Percentiles rank a stretch among this genome's conserved stretches.
Conservation (phyloP, 2,888 invertebrate genomes). For the Pammene aurita region DNA sequence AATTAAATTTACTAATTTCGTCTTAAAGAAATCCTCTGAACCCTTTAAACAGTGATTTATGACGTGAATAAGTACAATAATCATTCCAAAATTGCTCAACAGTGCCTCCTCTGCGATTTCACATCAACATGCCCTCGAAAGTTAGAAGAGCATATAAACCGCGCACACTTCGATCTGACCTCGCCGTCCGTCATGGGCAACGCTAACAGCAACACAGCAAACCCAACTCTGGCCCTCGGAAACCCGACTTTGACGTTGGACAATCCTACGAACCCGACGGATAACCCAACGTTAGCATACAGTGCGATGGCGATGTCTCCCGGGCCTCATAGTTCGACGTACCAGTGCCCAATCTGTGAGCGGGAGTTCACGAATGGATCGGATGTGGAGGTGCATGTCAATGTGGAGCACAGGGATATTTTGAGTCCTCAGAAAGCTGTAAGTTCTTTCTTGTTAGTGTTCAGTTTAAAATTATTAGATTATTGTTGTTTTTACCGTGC, state of each 20-base stretch:
- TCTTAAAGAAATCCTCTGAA: background rate
- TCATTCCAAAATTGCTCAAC: conserved; percentile 52
- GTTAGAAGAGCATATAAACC: conserved; percentile 92
- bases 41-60: background rate
- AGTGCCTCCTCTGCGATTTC: conserved; percentile 91
- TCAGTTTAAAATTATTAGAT: background rate
- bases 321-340: conserved; percentile 78
- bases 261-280: conserved; percentile 41
- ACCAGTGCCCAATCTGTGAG: conserved; percentile 91
- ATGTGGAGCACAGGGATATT: conserved; percentile 92
- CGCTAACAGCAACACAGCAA: conserved; percentile 69
- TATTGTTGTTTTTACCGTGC: too few relatives aligned
- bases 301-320: conserved; percentile 78
- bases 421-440: conserved; percentile 85
- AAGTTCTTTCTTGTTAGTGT: conserved; percentile 45
- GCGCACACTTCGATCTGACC: conserved; percentile 91
- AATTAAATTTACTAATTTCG: conserved; percentile 1
- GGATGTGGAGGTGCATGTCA: conserved; percentile 92
- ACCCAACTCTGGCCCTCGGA: conserved; percentile 60
- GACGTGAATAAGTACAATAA: background rate
- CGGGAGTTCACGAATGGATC: conserved; percentile 88
- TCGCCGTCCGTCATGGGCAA: conserved; percentile 86
- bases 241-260: conserved; percentile 34
- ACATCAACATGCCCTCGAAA: conserved; percentile 88
- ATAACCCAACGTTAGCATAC: conserved; percentile 58